Conservation (phyloP, 2,888 invertebrate species). For the Anorthoa munda region DNA sequence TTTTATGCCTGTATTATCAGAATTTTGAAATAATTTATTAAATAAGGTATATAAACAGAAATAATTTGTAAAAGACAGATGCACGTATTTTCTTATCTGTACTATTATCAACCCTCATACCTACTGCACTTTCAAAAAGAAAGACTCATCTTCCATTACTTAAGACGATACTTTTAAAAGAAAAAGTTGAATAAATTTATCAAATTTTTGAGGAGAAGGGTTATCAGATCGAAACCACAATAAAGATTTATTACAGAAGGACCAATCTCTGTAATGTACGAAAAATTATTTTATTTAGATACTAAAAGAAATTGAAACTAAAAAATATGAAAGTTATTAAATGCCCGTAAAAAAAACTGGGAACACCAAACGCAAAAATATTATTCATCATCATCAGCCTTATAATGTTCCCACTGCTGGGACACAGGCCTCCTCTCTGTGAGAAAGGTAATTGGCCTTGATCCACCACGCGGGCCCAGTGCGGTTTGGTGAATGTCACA, state of each 20-base stretch:
- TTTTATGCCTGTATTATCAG: not conserved
- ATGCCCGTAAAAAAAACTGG: too few species aligned
- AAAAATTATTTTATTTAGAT: not conserved
- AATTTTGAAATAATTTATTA: not conserved
- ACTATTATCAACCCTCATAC: not conserved
- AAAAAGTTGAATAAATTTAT: constrained; percentile 35
- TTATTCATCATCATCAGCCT: too few species aligned
- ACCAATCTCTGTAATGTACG: too few species aligned
- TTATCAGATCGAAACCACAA: constrained; percentile 11
- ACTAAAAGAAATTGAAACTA: not conserved
- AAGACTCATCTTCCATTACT: constrained; percentile 38
- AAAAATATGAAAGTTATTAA: too few species aligned
- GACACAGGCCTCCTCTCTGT: too few species aligned
- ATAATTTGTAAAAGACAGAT: constrained; percentile 7
- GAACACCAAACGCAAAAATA: too few species aligned
- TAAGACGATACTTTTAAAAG: constrained; percentile 38
- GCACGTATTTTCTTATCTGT: not conserved
- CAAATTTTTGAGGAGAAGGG: constrained; percentile 23
- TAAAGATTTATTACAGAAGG: constrained; percentile 2
- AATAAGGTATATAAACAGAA: not conserved
- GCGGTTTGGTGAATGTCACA: too few species aligned
- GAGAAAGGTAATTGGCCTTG: too few species aligned
- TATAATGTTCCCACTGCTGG: too few species aligned
- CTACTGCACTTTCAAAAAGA: constrained; percentile 18
- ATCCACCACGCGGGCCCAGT: too few species aligned